Conservation (phyloP, 2,797 vertebrate species). For the Galaxias olidus region DNA sequence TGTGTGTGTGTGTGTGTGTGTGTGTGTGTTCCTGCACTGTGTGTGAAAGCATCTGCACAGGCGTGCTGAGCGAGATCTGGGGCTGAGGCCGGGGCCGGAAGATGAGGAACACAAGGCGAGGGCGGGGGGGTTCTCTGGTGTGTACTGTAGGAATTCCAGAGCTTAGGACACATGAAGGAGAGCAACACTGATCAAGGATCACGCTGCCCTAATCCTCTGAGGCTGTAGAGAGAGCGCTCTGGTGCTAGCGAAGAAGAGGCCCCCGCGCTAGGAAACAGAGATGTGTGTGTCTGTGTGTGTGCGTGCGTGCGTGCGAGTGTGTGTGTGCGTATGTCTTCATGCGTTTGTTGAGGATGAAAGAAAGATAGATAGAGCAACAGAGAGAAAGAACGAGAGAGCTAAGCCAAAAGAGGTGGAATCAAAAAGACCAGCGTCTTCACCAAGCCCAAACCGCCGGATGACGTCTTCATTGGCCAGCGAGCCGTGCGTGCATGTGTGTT, state of each 20-base stretch:
- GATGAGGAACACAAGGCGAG: too few relatives aligned
- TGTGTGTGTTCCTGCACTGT: neutral
- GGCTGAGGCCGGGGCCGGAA: too few relatives aligned
- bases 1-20: neutral
- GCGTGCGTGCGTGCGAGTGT: neutral
- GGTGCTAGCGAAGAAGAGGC: too few relatives aligned
- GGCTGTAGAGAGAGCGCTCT: too few relatives aligned
- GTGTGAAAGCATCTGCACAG: too few relatives aligned
- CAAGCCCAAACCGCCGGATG: neutral
- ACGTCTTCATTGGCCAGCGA: neutral
- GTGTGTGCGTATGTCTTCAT: neutral
- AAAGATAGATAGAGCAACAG: neutral
- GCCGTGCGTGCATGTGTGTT: neutral
- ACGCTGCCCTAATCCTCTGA: too few relatives aligned
- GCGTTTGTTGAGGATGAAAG: neutral
- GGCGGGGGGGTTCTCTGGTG: neutral
- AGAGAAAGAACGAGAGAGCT: neutral
- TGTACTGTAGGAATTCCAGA: conserved; percentile 7
- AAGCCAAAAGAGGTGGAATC: neutral
- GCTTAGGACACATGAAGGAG: neutral
- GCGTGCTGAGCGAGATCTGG: too few relatives aligned
- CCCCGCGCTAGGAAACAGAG: too few relatives aligned
- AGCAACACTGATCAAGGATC: too few relatives aligned
- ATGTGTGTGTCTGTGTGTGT: conserved; percentile 7
- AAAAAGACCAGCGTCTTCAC: neutral